Conservation (phyloP, 2,797 vertebrate species). For the Kryptopterus vitreolus region DNA sequence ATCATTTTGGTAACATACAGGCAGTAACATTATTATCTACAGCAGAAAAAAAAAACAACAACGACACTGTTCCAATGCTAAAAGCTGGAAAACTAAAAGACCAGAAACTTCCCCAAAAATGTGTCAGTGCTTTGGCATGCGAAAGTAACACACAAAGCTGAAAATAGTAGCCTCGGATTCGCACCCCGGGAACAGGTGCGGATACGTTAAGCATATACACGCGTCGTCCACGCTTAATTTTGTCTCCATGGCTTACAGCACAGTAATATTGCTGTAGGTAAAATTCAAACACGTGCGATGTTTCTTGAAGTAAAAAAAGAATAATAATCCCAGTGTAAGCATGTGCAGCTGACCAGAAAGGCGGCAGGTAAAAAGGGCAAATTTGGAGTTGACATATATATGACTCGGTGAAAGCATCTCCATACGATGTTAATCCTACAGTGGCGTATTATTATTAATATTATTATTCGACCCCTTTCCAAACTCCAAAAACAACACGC, state of each 20-base stretch:
- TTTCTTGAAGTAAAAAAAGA: background rate
- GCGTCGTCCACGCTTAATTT: constrained; percentile 2
- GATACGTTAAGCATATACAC: background rate
- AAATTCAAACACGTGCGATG: background rate
- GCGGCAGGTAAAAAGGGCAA: constrained; percentile 41
- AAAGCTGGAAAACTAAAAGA: constrained; percentile 43
- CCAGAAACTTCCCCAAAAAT: constrained; percentile 23
- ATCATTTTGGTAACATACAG: constrained; percentile 22
- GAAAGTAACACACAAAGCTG: constrained; percentile 12
- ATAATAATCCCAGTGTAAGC: background rate
- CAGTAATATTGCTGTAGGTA: constrained; percentile 15
- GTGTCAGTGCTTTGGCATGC: constrained; percentile 37
- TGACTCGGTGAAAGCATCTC: constrained; percentile 48
- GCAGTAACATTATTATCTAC: constrained; percentile 30
- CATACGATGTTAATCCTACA: constrained; percentile 52
- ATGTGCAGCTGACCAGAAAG: background rate
- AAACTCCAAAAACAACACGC: constrained; percentile 39
- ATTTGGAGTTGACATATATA: constrained; percentile 54
- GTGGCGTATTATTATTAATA: constrained; percentile 59
- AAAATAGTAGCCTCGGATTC: constrained; percentile 23
- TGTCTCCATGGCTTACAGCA: background rate
- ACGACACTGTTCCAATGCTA: constrained; percentile 14
- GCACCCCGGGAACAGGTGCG: constrained; percentile 14
- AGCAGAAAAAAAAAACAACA: too few species aligned
- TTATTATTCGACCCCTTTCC: constrained; percentile 52